Evolutionary conservation across 2,797 vertebrate species (phyloP).

Genomic region (Siniperca scherzeri): DNA sequence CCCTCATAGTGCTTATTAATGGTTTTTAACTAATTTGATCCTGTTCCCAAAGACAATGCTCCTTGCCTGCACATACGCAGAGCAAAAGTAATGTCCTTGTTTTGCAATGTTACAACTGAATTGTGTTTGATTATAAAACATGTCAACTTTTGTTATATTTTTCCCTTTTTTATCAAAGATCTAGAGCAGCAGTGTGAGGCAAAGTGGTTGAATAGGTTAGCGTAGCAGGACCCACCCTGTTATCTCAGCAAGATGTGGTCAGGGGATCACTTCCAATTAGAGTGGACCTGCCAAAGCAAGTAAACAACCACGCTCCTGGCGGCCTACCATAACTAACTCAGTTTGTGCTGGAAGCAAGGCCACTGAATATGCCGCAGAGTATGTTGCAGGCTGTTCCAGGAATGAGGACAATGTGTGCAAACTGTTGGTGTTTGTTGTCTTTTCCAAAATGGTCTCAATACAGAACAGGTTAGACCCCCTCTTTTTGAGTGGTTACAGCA

Average conservation of each 20-base stretch:
- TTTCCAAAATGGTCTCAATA: constrained; percentile 51
- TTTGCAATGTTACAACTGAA: neutral
- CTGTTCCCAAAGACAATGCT: neutral
- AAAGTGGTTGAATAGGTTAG: constrained; percentile 55
- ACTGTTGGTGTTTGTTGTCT: constrained; percentile 57
- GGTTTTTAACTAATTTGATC: constrained; percentile 6
- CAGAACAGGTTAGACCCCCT: constrained; percentile 55
- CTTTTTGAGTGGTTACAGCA: constrained; percentile 44
- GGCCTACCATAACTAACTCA: constrained; percentile 47
- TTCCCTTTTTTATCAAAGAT: neutral
- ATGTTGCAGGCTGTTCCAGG: constrained; percentile 50
- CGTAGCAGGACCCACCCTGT: constrained; percentile 57
- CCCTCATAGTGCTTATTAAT: constrained; percentile 28
- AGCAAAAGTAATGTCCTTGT: neutral
- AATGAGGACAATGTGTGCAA: constrained; percentile 57
- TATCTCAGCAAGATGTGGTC: constrained; percentile 68
- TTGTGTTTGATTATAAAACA: constrained; percentile 35
- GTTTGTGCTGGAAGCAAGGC: constrained; percentile 62
- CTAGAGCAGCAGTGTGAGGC: constrained; percentile 33
- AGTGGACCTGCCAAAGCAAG: constrained; percentile 71
- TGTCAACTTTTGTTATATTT: constrained; percentile 3
- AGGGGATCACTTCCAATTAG: constrained; percentile 73
- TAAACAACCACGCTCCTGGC: constrained; percentile 61
- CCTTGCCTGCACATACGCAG: neutral
- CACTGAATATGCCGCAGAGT: constrained; percentile 50